Base-by-base conservation (phyloP, 2,113 vertebrate genomes). In the Otus sunia region DNA sequence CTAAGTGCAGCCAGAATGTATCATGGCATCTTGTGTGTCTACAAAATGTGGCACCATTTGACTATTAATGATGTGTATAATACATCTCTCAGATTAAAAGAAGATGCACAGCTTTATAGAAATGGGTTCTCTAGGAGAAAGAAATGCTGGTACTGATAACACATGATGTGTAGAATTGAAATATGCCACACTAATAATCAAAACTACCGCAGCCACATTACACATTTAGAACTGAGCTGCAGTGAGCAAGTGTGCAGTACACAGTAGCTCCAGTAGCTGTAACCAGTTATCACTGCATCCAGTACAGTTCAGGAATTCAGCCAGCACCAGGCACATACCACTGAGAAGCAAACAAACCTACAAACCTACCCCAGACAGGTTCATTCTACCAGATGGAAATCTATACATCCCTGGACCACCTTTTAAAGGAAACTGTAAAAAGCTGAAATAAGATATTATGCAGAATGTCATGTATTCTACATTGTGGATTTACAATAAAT, bases 1-100 rank as follows among this genome's bases (percentile, higher is more conserved):
- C 10, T 16, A 64, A 41, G 19, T 1, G 5, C 37, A 82, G 66
- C 30, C 43, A 93, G 60, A 92, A 81, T 20, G n/a, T 45, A 84
- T 27, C 41, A 53, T 0, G 0, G 4, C 6, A 34, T 39, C 15
- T 34, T 66, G 45, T 3, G 1, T 39, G 50, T 25, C 53, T 77
- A 66, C 17, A 53, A 81, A 73, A 58, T 3, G 30, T 9, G 16
- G 43, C 53, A 60, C 49, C 34, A 34, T 1, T 5, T 5, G 34
- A 32, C 72, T 32, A 59, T 17, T 69, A 47, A 32, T 23, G 15
- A 50, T 41, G 10, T 4, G 9, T 14, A 0, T 15, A 49, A 63
- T 27, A 34, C 6, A 22, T 5, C 19, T 72, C 36, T 37, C 29
- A 62, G 34, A 3, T 1, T 34, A 60, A 88, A 36, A 63, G 13